Conservation (phyloP, 2,113 vertebrate species). For the Pomatostomus ruficeps region DNA sequence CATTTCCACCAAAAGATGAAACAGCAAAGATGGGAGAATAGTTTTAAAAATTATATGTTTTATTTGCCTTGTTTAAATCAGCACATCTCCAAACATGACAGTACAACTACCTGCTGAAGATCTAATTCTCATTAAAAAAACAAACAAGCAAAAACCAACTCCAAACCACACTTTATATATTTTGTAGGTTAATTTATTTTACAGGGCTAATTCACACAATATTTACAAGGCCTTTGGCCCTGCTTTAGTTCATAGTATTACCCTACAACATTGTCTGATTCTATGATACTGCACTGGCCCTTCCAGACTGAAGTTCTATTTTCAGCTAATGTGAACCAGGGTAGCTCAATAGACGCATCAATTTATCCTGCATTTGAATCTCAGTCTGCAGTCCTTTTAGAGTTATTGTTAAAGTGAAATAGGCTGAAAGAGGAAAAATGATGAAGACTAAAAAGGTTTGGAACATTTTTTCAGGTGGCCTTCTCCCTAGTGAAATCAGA, state of each 20-base stretch:
- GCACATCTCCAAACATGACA: neutral
- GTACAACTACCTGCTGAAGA: neutral
- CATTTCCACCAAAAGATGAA: neutral
- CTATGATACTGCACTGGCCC: neutral
- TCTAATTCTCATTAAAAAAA: neutral
- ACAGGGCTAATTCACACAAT: neutral
- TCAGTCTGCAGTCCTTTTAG: neutral
- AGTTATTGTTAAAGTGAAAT: neutral
- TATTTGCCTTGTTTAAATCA: neutral
- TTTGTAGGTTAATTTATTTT: neutral
- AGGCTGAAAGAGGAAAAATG: neutral
- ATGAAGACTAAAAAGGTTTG: neutral
- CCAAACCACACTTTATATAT: neutral
- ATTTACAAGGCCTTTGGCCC: neutral
- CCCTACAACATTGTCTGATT: neutral
- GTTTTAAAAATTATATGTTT: neutral
- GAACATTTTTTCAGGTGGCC: constrained; percentile 3
- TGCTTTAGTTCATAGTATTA: neutral
- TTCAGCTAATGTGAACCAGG: neutral
- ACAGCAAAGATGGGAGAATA: neutral
- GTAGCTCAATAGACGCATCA: neutral
- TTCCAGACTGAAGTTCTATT: neutral
- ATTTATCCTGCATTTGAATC: constrained; percentile 3
- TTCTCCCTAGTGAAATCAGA: constrained; percentile 3
- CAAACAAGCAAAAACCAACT: neutral